Base-by-base conservation (phyloP, 2,113 vertebrate species). In the Lepidiolamprologus cunningtoni region DNA sequence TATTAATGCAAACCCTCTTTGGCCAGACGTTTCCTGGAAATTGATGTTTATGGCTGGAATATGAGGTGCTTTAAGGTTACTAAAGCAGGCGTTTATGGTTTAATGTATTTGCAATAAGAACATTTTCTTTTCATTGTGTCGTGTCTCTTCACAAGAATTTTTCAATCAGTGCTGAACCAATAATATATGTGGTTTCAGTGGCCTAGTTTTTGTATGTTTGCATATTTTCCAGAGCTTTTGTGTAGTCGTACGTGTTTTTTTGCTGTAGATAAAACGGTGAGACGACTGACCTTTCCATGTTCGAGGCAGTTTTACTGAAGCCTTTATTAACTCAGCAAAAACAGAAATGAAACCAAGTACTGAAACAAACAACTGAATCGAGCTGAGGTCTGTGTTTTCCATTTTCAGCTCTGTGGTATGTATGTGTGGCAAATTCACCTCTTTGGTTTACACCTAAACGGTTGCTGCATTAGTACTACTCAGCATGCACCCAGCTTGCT, bases 41-140 rank as follows among this genome's bases (percentile, higher is more conserved):
- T 37, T 4, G 81, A 82, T 66, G 73, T 86, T 90, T 89, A 88
- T 90, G 81, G 85, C 61, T 71, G 26, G 52, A 87, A 82, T 55
- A 76, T 81, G 28, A 79, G 55, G 42, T 14, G n/a, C 33, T 78
- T 85, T 68, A 35, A 68, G 17, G 71, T 85, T 81, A 54, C 55
- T 35, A 79, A 91, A 84, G 28, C 35, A 45, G 11, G 35, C 13
- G 5, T 86, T 89, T 76, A 86, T 2, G 2, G 28, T 73, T 87
- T 31, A 52, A 23, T 23, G 14, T 87, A 23, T 83, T 83, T 85
- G 53, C 52, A 54, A 57, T 50, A 1, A 47, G 19, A 17, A 68
- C n/a, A 23, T 68, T 4, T 4, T 3, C 82, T 68, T 53, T 81
- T 82, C 4, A 10, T 19, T 8, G 37, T 83, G 35, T 50, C 7